These are phyloP conservation scores for Eupithecia subfuscata DNA, from an alignment of 2,888 invertebrate species.

Conservation along the genomic window DNA sequence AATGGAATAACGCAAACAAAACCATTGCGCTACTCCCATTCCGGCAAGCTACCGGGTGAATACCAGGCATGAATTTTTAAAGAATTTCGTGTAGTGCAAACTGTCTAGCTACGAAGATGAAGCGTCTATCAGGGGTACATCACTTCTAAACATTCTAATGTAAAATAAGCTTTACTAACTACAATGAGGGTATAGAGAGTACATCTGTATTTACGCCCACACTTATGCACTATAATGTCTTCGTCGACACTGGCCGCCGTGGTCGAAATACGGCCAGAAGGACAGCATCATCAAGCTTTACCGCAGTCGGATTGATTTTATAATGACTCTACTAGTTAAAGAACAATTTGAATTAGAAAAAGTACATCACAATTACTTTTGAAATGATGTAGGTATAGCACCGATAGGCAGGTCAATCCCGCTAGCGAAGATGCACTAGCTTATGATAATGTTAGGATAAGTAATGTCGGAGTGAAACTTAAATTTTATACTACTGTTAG, in stretches of 20 bases:
- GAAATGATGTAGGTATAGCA: too few species aligned
- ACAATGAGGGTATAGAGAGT: neutral
- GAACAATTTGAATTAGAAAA: neutral
- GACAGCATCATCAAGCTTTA: neutral
- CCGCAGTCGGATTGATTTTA: neutral
- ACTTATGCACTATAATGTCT: neutral
- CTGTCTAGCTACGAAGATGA: constrained; percentile 60
- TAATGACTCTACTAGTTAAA: neutral
- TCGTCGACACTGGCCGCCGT: neutral
- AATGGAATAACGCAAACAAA: constrained; percentile 45
- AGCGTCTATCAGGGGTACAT: constrained; percentile 42
- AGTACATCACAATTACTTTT: neutral
- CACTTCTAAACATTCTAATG: constrained; percentile 11
- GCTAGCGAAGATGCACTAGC: neutral
- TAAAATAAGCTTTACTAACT: constrained; percentile 1
- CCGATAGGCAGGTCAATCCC: neutral
- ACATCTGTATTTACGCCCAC: neutral
- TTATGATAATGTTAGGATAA: neutral
- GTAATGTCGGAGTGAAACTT: constrained; percentile 14
- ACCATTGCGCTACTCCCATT: constrained; percentile 48
- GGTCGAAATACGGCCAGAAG: too few species aligned
- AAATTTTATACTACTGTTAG: constrained; percentile 10
- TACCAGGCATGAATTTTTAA: constrained; percentile 65
- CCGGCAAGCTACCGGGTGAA: constrained; percentile 53
- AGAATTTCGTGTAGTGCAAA: constrained; percentile 62